These are phyloP conservation scores for Merodon equestris DNA, from an alignment of 2,888 invertebrate genomes.

Conservation along the genomic window DNA sequence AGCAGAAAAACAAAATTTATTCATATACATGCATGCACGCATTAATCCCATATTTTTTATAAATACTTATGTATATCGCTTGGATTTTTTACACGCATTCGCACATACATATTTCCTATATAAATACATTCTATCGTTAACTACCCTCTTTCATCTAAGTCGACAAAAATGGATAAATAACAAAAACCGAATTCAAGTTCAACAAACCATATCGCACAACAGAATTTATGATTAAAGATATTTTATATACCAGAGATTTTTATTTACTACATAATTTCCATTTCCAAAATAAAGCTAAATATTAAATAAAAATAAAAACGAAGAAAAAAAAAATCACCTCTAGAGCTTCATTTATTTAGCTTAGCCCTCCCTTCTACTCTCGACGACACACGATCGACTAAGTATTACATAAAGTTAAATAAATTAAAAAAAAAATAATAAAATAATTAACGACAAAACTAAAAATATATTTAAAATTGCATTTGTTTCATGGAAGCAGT, in stretches of 20 bases:
- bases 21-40: constrained; percentile 50
- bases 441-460: constrained; percentile 16
- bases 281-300: not conserved
- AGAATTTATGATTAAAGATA: constrained; percentile 53
- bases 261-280: constrained; percentile 17
- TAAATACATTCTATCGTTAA: constrained; percentile 4
- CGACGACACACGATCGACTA: no score
- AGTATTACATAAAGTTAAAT: constrained; percentile 1
- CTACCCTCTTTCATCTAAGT: not conserved
- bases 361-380: constrained; percentile 20
- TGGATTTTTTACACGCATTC: constrained; percentile 37
- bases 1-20: constrained; percentile 51
- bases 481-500: constrained; percentile 68
- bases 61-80: constrained; percentile 56
- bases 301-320: no score
- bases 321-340: not conserved
- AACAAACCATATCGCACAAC: constrained; percentile 64
- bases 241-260: constrained; percentile 34
- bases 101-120: constrained; percentile 27
- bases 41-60: constrained; percentile 59
- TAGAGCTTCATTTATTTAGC: constrained; percentile 25
- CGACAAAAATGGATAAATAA: not conserved
- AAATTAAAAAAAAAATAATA: constrained; percentile 28
- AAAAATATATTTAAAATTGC: constrained; percentile 51
- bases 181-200: constrained; percentile 55